These are phyloP conservation scores for Aramus guarauna DNA, from an alignment of 2,113 vertebrate species.

Conservation along the genomic window DNA sequence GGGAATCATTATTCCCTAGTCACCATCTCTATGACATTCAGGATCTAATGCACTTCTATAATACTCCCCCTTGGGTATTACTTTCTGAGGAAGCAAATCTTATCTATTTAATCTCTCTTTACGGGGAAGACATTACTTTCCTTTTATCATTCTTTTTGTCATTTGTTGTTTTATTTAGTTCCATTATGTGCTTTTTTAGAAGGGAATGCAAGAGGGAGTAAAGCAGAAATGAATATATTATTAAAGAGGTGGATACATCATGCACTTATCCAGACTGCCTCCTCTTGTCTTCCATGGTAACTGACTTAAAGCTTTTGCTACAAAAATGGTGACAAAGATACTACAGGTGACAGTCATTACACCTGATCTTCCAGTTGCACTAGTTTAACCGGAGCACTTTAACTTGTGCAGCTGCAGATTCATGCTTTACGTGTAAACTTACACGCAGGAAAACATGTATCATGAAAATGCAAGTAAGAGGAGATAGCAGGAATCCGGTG, in stretches of 20 bases:
- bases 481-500: neutral
- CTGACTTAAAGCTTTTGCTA: neutral
- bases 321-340: neutral
- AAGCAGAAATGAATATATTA: neutral
- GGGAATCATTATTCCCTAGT: neutral
- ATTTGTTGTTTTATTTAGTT: neutral
- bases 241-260: neutral
- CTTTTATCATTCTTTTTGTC: neutral
- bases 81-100: neutral
- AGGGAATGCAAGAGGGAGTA: neutral
- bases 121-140: neutral
- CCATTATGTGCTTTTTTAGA: neutral
- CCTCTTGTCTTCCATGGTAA: neutral
- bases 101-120: neutral
- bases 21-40: neutral
- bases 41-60: neutral
- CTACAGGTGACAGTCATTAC: neutral
- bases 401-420: neutral
- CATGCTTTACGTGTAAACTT: neutral
- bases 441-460: neutral
- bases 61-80: neutral
- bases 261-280: neutral
- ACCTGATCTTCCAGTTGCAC: neutral
- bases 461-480: neutral
- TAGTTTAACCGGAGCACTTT: neutral